Evolutionary conservation across 1,140 invertebrate genomes (phyloP).

Genomic region (Drosophila santomea): DNA sequence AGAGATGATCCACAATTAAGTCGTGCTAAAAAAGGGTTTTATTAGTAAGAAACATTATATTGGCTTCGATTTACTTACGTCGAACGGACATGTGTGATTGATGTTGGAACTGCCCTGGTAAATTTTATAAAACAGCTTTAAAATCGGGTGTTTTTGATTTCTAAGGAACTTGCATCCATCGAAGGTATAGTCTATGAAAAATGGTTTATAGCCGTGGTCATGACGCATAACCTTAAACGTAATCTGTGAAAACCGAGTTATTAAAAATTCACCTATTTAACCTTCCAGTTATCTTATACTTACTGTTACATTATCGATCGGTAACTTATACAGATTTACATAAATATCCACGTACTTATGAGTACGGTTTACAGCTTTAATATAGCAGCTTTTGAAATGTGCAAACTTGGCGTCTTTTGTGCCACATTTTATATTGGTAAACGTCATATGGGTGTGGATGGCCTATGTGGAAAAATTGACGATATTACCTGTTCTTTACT

Average conservation of each 20-base stretch:
- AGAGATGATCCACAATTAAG: conserved; percentile 47
- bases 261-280: too few species aligned
- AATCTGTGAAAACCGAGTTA: not conserved
- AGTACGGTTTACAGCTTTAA: conserved; percentile 52
- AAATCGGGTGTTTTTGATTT: conserved; percentile 14
- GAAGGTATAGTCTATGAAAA: conserved; percentile 25
- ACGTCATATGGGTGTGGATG: conserved; percentile 25
- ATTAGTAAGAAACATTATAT: not conserved
- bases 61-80: conserved; percentile 30
- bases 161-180: conserved; percentile 46
- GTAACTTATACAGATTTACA: conserved; percentile 12
- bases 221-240: conserved; percentile 36
- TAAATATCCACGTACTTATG: conserved; percentile 43
- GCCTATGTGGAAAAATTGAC: not conserved
- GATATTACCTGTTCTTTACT: not conserved
- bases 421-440: conserved; percentile 50
- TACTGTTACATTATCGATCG: conserved; percentile 17
- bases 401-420: not conserved
- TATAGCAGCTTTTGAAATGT: conserved; percentile 25
- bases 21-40: conserved; percentile 44
- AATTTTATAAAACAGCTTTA: conserved; percentile 8
- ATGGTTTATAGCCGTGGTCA: conserved; percentile 54
- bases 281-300: not conserved
- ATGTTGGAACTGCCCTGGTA: conserved; percentile 34
- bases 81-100: conserved; percentile 57